Conservation (phyloP, 2,888 invertebrate species). For the Sinotaia quadrata region DNA sequence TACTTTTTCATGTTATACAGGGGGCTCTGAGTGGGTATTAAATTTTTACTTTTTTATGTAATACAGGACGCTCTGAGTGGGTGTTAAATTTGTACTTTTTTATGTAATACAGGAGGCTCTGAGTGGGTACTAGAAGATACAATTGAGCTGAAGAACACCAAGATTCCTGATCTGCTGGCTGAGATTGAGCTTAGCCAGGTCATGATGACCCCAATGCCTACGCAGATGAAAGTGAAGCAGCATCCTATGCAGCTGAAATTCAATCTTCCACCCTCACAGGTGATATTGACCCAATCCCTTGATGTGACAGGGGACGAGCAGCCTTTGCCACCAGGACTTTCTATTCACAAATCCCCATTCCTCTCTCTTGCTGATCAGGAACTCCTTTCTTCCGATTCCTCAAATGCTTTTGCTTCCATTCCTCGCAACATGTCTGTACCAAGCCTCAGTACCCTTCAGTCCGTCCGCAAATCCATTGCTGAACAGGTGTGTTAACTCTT, state of each 20-base stretch:
- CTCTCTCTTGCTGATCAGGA: conserved; percentile 29
- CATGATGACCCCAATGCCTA: no score
- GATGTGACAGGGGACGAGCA: no score
- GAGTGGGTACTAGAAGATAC: conserved; percentile 95
- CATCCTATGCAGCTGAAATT: no score
- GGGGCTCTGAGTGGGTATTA: no score
- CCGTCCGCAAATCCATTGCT: conserved; percentile 49
- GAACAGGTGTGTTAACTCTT: conserved; percentile 30
- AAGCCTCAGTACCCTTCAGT: conserved; percentile 66
- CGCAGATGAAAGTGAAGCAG: no score
- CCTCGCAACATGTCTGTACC: conserved; percentile 63
- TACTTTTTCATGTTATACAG: no score
- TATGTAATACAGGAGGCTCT: conserved; percentile 80
- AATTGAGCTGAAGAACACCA: conserved; percentile 93
- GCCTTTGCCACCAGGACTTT: conserved; percentile 17
- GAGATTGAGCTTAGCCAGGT: conserved; percentile 57
- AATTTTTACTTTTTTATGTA: no score
- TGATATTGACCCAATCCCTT: not conserved
- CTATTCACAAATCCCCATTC: conserved; percentile 25
- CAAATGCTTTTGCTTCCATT: conserved; percentile 49
- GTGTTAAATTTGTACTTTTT: no score
- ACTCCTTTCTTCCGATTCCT: conserved; percentile 36
- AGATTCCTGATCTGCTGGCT: conserved; percentile 75
- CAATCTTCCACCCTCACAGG: conserved; percentile 45
- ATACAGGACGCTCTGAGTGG: no score